These are phyloP conservation scores for Genyomyrus donnyi DNA, from an alignment of 2,113 vertebrate species.

Conservation along the genomic window DNA sequence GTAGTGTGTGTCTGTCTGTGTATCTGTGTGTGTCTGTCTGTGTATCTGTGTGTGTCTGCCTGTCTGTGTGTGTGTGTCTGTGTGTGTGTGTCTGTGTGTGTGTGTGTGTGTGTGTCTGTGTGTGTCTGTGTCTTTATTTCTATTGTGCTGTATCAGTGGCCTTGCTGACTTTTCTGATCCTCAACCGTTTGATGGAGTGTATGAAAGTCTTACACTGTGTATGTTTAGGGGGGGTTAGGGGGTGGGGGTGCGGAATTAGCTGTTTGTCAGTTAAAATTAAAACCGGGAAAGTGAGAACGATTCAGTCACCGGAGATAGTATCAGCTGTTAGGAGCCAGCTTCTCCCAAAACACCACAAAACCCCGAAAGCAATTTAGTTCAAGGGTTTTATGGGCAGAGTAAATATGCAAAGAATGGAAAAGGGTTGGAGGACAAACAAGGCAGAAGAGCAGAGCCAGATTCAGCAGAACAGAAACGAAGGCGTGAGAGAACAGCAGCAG, in stretches of 20 bases:
- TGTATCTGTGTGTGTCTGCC: too few species aligned
- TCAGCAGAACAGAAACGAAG: neutral
- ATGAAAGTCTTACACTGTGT: neutral
- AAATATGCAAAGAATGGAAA: neutral
- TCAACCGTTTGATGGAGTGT: neutral
- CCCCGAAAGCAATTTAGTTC: constrained; percentile 12
- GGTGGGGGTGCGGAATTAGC: neutral
- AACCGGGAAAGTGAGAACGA: neutral
- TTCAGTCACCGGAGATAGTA: neutral
- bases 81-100: neutral
- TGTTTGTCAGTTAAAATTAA: neutral
- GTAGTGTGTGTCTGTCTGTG: neutral
- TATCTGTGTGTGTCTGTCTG: too few species aligned
- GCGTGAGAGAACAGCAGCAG: neutral
- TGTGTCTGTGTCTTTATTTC: neutral
- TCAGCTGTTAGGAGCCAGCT: neutral
- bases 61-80: neutral
- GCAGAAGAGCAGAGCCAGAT: neutral
- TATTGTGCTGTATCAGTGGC: neutral
- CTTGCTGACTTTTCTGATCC: neutral
- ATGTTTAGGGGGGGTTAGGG: neutral
- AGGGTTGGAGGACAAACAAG: neutral
- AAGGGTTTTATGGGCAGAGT: neutral
- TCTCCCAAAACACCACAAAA: constrained; percentile 4
- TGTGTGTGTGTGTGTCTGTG: neutral